Percentiles rank a stretch among this genome's conserved stretches.
Evolutionary conservation across 2,113 vertebrate genomes (phyloP).

Genomic region (Perca fluviatilis): DNA sequence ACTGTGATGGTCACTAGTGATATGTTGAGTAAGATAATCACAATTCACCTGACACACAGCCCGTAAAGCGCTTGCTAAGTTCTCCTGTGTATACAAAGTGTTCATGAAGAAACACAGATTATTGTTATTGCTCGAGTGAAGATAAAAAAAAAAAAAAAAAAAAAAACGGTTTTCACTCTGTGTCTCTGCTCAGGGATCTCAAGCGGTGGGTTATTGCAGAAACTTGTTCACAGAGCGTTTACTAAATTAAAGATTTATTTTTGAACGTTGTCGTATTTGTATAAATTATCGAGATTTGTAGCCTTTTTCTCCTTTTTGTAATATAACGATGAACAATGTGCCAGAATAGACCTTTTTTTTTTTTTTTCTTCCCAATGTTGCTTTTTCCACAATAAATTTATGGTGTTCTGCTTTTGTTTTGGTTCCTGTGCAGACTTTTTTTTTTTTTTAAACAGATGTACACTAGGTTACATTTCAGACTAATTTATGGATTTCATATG

Average conservation of each 20-base stretch:
- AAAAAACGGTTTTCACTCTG: conserved; percentile 81
- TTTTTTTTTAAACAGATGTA: conserved; percentile 1
- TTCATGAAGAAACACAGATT: conserved; percentile 71
- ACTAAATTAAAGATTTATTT: conserved; percentile 99
- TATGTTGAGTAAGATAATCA: conserved; percentile 20
- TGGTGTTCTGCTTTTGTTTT: conserved; percentile 81
- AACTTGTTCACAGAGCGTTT: conserved; percentile 93
- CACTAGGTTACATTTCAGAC: not conserved
- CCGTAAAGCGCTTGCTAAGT: conserved; percentile 72
- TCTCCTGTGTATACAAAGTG: conserved; percentile 68
- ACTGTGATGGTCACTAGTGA: conserved; percentile 65
- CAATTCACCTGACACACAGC: conserved; percentile 34
- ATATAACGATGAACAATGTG: conserved; percentile 89
- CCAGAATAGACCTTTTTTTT: conserved; percentile 87
- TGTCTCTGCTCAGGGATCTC: conserved; percentile 98
- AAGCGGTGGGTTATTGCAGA: conserved; percentile 89
- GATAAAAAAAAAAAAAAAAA: conserved; percentile 39
- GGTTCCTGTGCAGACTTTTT: conserved; percentile 31
- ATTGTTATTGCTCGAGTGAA: conserved; percentile 73
- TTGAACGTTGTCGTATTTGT: conserved; percentile 95
- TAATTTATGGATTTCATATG: conserved; percentile 4
- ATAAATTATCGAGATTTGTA: conserved; percentile 99
- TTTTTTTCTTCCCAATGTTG: conserved; percentile 85
- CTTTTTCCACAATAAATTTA: conserved; percentile 92
- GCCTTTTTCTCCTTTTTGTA: conserved; percentile 91